Percentiles rank a stretch among this genome's conserved stretches.
phyloP scores from a whole-genome alignment of 2,113 vertebrate genomes.

The Heterotis niloticus region DNA sequence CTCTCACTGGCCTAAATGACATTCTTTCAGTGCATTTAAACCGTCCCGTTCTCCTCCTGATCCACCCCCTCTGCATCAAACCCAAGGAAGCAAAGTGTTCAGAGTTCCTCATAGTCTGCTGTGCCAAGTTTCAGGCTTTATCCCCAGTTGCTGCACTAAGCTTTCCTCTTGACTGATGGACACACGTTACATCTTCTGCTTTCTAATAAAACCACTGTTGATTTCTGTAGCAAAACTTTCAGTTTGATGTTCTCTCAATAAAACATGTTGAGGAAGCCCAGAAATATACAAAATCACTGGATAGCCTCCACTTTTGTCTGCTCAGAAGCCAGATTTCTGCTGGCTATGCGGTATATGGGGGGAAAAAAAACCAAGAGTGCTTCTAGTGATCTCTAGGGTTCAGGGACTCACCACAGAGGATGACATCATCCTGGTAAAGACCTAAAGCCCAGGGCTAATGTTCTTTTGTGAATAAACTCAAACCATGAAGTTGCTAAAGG shows the following conservation, averaged over 20 bases:
- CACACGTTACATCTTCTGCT: constrained; percentile 54
- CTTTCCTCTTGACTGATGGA: constrained; percentile 58
- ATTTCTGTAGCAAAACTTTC: constrained; percentile 50
- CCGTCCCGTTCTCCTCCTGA: constrained; percentile 42
- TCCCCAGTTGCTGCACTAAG: constrained; percentile 44
- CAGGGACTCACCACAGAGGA: not conserved
- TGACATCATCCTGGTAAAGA: not conserved
- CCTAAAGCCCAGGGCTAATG: not conserved
- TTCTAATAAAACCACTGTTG: constrained; percentile 55
- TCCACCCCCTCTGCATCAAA: constrained; percentile 25
- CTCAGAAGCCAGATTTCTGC: too few species aligned
- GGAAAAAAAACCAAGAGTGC: not conserved
- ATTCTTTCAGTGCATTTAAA: constrained; percentile 49
- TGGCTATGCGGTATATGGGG: too few species aligned
- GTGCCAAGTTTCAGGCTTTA: constrained; percentile 49
- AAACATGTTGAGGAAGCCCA: constrained; percentile 23
- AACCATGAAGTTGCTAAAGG: not conserved
- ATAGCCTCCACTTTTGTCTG: not conserved
- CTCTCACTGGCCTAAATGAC: constrained; percentile 42
- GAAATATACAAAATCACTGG: constrained; percentile 10
- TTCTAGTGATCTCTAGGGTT: not conserved
- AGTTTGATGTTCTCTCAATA: constrained; percentile 34
- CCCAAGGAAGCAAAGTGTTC: constrained; percentile 43
- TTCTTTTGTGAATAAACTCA: not conserved
- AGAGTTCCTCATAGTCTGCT: constrained; percentile 53